Evolutionary conservation across 2,113 vertebrate species (phyloP).

Genomic region (Thryonomys swinderianus): DNA sequence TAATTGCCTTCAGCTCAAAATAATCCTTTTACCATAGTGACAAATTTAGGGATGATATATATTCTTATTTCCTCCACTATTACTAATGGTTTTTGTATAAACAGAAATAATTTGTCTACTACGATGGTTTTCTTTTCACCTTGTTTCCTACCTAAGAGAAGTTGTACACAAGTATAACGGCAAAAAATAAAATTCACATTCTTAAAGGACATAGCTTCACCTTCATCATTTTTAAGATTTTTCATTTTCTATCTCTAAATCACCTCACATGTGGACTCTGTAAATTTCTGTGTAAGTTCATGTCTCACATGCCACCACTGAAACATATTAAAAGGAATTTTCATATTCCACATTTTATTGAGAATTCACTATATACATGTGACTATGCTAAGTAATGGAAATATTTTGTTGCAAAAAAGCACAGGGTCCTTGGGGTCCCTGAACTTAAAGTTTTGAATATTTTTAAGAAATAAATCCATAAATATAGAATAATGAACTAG

Average conservation of each 20-base stretch:
- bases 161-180: not conserved
- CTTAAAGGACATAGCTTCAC: not conserved
- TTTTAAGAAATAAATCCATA: not conserved
- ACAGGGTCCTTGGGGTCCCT: too few relatives aligned
- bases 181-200: not conserved
- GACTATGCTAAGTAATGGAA: not conserved
- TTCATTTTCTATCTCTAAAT: not conserved
- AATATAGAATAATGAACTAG: not conserved
- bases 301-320: not conserved
- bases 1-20: not conserved
- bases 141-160: constrained; percentile 12
- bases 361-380: not conserved
- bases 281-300: not conserved
- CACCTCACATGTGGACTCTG: not conserved
- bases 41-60: not conserved
- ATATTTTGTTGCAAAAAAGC: not conserved
- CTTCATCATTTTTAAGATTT: not conserved
- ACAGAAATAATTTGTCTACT: not conserved
- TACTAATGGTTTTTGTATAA: not conserved
- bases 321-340: not conserved
- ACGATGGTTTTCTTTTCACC: constrained; percentile 22
- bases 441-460: not conserved
- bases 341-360: not conserved
- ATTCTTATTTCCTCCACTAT: not conserved
- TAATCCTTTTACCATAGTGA: not conserved